Base-by-base conservation (phyloP, 2,113 vertebrate species). In the Scartelaos histophorus region DNA sequence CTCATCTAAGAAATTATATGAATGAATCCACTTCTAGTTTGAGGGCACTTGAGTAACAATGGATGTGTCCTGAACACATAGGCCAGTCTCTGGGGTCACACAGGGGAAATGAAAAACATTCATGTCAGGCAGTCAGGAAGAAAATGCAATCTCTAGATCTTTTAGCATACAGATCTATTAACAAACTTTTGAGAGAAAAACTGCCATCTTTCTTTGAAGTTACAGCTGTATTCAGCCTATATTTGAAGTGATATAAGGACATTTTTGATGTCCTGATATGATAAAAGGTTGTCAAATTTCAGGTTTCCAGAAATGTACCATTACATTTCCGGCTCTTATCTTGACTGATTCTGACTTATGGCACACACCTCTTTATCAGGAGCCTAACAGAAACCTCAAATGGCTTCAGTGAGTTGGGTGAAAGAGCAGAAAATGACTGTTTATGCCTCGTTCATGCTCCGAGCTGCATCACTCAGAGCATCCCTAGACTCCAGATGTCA, bases 291-390 rank as follows among this genome's bases (percentile, higher is more conserved):
- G 57, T 61, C 58, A 17, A 61, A 25, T 34, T 61, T 17, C 24
- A 9, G 58, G 15, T 61, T 61, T 34, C 54, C 65, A 61, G 67
- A 66, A 45, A 70, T 78, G 19, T 21, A 65, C 56, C 60, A 38
- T 38, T 64, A n/a, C 17, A 7, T 46, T 71, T 12, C 35, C 73
- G 65, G 38, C 19, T 66, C 6, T 22, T 45, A 66, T 22, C 64
- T 66, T 46, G 21, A 43, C n/a, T 12, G n/a, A 66, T 66, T 12
- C 35, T 74, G 72, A 74, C 71, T 80, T 76, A 76, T 82, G 67
- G 45, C 21, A 29, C 22, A 68, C 1, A 1, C 57, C 45, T 25
- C 60, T 61, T 71, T 81, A 80, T 79, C 80, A 73, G 17, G 35
- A 61, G 22, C 13, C 25, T n/a, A 67, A 56, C 35, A 81, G 69